Percentiles rank a stretch among this genome's conserved stretches.
Evolutionary conservation across 2,888 invertebrate genomes (phyloP).

Genomic region (Clusia tigrina): DNA sequence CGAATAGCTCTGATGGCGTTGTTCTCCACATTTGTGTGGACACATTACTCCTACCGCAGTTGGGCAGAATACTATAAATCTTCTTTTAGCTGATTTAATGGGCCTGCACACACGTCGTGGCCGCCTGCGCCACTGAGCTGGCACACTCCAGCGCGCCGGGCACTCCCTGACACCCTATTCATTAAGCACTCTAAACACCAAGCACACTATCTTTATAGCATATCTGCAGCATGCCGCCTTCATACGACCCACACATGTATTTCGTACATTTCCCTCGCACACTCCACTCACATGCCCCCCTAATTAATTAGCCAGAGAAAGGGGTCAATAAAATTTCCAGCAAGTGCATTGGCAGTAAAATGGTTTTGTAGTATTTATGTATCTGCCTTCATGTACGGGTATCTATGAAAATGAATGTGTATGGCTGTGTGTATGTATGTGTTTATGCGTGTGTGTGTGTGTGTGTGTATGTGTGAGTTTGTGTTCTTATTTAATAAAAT

Average conservation of each 20-base stretch:
- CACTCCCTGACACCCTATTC: not conserved
- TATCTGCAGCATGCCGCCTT: not conserved
- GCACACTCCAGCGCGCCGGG: not conserved
- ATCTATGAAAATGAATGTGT: slow-evolving; percentile 16
- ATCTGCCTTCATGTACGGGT: no score
- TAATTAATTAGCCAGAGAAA: slow-evolving; percentile 6
- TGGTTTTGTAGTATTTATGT: no score
- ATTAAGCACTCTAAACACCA: not conserved
- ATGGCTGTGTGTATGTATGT: slow-evolving; percentile 23
- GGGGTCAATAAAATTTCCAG: slow-evolving; percentile 4
- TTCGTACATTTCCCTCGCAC: not conserved
- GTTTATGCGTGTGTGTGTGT: not conserved
- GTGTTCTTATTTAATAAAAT: no score
- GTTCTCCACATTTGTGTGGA: no score
- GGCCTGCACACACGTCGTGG: no score
- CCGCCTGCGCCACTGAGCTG: no score
- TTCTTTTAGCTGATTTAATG: no score
- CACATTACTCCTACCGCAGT: no score
- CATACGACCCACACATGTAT: not conserved
- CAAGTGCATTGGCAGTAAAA: slow-evolving; percentile 41
- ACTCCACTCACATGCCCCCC: not conserved
- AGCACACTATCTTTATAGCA: not conserved
- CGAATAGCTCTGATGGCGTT: no score
- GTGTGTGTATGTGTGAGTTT: slow-evolving; percentile 11
- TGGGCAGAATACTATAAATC: no score